These are phyloP conservation scores for Clarias batrachus DNA, from an alignment of 2,113 vertebrate genomes.

Conservation along the genomic window DNA sequence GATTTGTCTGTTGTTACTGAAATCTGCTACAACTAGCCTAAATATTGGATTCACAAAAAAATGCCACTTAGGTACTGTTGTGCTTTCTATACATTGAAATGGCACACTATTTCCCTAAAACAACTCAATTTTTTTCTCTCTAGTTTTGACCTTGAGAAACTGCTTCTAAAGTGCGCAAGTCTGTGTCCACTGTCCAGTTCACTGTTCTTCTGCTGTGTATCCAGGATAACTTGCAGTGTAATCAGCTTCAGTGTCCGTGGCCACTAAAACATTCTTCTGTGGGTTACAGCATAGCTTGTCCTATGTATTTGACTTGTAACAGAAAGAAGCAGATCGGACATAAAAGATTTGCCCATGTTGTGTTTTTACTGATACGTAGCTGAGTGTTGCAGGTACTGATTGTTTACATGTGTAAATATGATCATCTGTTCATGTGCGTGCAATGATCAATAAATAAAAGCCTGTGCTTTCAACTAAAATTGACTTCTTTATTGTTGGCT, in stretches of 20 bases:
- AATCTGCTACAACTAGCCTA: neutral
- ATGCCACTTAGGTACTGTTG: neutral
- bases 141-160: neutral
- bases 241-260: conserved; percentile 23
- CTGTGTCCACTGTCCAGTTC: neutral
- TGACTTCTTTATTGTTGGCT: conserved; percentile 41
- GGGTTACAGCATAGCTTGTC: conserved; percentile 10
- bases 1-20: neutral
- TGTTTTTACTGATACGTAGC: conserved; percentile 62
- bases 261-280: neutral
- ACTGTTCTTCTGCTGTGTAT: conserved; percentile 21
- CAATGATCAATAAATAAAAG: conserved; percentile 72
- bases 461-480: conserved; percentile 70
- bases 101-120: neutral
- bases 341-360: conserved; percentile 29
- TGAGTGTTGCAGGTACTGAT: conserved; percentile 69
- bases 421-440: conserved; percentile 69
- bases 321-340: conserved; percentile 61
- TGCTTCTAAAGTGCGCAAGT: conserved; percentile 4
- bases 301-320: conserved; percentile 56
- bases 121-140: neutral
- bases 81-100: neutral
- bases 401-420: conserved; percentile 74
- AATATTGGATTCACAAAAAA: neutral
- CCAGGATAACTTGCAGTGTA: conserved; percentile 3